Conservation (phyloP, 1,140 invertebrate species). For the Oedothorax gibbosus region DNA sequence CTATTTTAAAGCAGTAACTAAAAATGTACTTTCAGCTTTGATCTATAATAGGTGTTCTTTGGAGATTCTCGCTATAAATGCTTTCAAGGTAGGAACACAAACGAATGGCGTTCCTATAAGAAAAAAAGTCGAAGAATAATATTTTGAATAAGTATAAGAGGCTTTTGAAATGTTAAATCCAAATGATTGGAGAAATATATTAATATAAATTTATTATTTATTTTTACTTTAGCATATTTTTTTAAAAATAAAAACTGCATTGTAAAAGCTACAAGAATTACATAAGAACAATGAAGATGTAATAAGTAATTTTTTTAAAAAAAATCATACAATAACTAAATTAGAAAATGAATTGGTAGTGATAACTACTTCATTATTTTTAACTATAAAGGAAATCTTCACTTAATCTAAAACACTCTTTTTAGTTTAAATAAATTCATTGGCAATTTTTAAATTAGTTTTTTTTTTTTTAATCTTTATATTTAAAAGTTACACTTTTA, state of each 20-base stretch:
- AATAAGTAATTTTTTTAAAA: too few relatives aligned
- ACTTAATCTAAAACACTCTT: too few relatives aligned
- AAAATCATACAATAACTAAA: too few relatives aligned
- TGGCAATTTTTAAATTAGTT: too few relatives aligned
- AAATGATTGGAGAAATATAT: not conserved
- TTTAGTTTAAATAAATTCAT: too few relatives aligned
- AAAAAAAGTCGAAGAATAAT: not conserved
- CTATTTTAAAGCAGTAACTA: not conserved
- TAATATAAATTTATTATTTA: not conserved
- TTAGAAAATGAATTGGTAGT: too few relatives aligned
- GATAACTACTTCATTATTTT: too few relatives aligned
- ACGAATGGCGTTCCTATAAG: conserved; percentile 8
- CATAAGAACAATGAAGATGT: not conserved
- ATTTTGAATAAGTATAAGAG: not conserved
- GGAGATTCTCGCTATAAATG: conserved; percentile 10
- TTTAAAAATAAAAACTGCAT: not conserved
- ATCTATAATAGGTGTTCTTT: conserved; percentile 26
- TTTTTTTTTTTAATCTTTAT: too few relatives aligned
- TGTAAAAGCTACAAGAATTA: not conserved
- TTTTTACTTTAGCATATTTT: not conserved
- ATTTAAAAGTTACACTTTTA: too few relatives aligned
- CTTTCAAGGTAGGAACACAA: conserved; percentile 4
- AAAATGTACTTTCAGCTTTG: not conserved
- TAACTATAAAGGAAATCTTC: too few relatives aligned
- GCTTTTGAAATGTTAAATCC: too few relatives aligned